Base-by-base conservation (phyloP, 1,140 invertebrate species). In the Macrocentrus cingulum region DNA sequence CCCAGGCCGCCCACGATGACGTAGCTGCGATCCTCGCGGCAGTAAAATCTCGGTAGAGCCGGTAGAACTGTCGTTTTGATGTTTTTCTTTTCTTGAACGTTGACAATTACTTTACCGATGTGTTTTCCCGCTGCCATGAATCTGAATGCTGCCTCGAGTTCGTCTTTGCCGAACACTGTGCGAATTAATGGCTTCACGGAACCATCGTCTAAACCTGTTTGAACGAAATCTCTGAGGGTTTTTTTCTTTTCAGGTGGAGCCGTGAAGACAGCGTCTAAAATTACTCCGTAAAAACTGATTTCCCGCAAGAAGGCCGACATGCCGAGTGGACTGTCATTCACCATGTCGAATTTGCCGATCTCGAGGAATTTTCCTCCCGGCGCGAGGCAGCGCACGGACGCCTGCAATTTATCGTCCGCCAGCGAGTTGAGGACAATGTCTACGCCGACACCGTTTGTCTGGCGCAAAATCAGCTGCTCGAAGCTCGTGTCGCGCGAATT, bases 301-400 rank as follows among this genome's bases (percentile, higher is more conserved):
- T 94, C 94, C 51, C 88, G 88, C 32, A 88, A 78, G 77, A 98
- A 94, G 37, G 90, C 80, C 42, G 90, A 80, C 84, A 87, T 87
- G 71, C 86, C 85, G 20, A 90, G 74, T 16, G 80, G 69, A 19
- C 82, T 87, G 59, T 90, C 85, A 44, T 85, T 84, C 1, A 78
- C 80, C 58, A 89, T 80, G 72, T 91, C 89, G 59, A 87, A 89
- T 66, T 90, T 91, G n/a, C n/a, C 89, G 23, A 92, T 91, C 75
- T 92, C 90, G 2, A 91, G 68, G 72, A 91, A 91, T 20, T 84
- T 80, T 1, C 89, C 89, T 1, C 82, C 77, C 22, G 79, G 70
- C 1, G 81, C 85, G 1, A 98, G 76, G 66, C 92, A 91, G 16
- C 93, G 85, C 46, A 94, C 68, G 60, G 94, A 90, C 0, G 88